Conservation (phyloP, 2,113 vertebrate genomes). For the Chloropsis cyanopogon region DNA sequence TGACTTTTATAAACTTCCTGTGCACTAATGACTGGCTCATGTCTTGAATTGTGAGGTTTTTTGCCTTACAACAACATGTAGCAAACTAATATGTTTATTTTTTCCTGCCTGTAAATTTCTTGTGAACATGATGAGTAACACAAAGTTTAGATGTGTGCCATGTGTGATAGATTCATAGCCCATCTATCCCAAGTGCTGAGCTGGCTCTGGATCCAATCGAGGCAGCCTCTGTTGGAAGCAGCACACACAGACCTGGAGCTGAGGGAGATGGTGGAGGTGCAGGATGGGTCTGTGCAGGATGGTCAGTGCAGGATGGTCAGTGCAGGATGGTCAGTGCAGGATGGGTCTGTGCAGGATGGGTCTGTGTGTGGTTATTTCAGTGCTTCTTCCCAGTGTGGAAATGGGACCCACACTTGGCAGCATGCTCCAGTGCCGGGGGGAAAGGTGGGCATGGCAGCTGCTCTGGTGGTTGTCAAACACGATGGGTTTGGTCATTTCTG, state of each 20-base stretch:
- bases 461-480: background rate
- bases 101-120: constrained; percentile 4
- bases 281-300: background rate
- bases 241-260: background rate
- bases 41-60: background rate
- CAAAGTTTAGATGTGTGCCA: background rate
- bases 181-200: background rate
- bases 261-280: background rate
- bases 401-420: background rate
- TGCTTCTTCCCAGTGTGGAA: background rate
- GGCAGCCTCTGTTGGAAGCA: background rate
- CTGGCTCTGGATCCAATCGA: background rate
- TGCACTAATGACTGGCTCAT: background rate
- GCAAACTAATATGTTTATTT: background rate
- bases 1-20: background rate
- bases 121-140: background rate
- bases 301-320: background rate
- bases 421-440: background rate
- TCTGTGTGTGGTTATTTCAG: background rate
- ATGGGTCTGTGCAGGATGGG: background rate
- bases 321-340: no score
- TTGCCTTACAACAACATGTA: background rate
- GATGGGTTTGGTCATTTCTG: background rate
- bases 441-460: background rate
- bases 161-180: background rate